phyloP scores from a whole-genome alignment of 2,888 invertebrate genomes.

The Pilophorus perplexus region DNA sequence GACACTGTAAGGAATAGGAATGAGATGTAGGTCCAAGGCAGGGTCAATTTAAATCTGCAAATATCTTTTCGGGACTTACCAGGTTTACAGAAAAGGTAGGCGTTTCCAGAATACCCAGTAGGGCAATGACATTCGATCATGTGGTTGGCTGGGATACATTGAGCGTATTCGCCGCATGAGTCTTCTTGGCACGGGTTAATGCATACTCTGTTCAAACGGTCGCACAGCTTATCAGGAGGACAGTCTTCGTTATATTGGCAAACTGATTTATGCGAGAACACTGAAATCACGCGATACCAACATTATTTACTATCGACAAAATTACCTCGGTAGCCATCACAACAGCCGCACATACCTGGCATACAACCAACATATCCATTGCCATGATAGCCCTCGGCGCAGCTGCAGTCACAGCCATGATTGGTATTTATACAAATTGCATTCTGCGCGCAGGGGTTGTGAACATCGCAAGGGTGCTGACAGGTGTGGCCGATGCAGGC shows the following conservation, averaged over 20 bases:
- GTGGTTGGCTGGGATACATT: conserved; percentile 73
- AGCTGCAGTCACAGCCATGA: conserved; percentile 82
- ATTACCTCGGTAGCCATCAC: no score
- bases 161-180: conserved; percentile 78
- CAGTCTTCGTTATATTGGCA: conserved; percentile 91
- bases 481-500: conserved; percentile 83
- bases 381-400: conserved; percentile 81
- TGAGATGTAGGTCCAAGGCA: not conserved
- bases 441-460: conserved; percentile 78
- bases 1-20: conserved; percentile 55
- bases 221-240: conserved; percentile 80
- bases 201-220: conserved; percentile 77
- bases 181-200: conserved; percentile 77
- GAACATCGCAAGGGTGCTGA: conserved; percentile 81
- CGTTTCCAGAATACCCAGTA: conserved; percentile 71
- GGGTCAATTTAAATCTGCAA: not conserved
- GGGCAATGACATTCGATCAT: conserved; percentile 73
- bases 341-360: conserved; percentile 68
- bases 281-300: no score
- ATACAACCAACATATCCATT: conserved; percentile 79
- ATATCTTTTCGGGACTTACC: conserved; percentile 52
- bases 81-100: conserved; percentile 68
- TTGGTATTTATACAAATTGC: conserved; percentile 85
- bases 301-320: not conserved
- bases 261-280: conserved; percentile 58